Conservation (phyloP, 2,113 vertebrate genomes). For the Pollimyrus isidori region DNA sequence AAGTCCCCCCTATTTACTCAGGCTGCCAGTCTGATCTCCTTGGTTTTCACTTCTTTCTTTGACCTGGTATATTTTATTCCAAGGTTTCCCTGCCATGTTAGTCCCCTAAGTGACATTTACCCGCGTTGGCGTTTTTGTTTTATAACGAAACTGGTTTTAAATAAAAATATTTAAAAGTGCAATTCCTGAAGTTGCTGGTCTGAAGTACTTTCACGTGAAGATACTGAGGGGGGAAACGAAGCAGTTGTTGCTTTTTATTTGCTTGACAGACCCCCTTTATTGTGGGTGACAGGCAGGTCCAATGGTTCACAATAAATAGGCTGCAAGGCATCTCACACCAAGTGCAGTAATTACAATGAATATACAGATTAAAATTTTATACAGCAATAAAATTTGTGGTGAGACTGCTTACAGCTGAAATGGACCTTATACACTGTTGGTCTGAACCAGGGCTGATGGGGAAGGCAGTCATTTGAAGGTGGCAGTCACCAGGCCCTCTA, state of each 20-base stretch:
- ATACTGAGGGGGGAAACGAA: not conserved
- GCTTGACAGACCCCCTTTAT: not conserved
- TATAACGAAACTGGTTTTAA: constrained; percentile 32
- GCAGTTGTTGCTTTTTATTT: not conserved
- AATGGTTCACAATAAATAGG: constrained; percentile 5
- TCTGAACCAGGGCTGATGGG: not conserved
- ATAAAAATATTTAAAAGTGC: constrained; percentile 31
- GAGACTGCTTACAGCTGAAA: not conserved
- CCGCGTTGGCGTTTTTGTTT: not conserved
- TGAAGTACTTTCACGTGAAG: not conserved
- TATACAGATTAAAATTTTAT: not conserved
- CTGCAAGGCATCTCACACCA: not conserved
- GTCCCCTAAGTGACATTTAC: not conserved
- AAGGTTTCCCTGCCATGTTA: not conserved
- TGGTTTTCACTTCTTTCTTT: not conserved
- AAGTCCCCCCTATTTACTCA: not conserved
- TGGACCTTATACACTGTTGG: not conserved
- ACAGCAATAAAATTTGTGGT: not conserved
- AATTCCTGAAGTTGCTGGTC: not conserved
- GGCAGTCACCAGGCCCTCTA: not conserved
- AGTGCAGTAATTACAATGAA: not conserved
- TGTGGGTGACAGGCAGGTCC: not conserved
- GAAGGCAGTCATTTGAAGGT: not conserved
- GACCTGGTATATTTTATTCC: not conserved
- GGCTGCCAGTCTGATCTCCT: not conserved